Evolutionary conservation across 2,113 vertebrate genomes (phyloP), one percentile per base, ranked within the genome.

Genomic region (Periophthalmodon schlosseri): DNA sequence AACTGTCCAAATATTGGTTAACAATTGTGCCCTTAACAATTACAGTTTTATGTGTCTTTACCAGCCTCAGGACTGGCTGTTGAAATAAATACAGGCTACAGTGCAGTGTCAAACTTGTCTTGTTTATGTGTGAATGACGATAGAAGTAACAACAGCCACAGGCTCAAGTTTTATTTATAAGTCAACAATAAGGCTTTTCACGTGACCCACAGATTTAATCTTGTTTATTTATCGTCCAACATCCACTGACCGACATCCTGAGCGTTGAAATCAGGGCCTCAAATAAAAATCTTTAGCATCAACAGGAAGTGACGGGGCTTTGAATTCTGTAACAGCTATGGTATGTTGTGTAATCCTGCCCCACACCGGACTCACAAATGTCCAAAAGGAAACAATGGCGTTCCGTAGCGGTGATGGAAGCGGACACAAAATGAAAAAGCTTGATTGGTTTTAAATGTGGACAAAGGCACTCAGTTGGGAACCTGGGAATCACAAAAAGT

Each of bases 291-390:
- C 56, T 5, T 1, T 68, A 88, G 69, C 79, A 82, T 83, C 83
- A 84, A 85, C 86, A 86, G 88, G 87, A 91, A 86, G 80, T 64
- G 80, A 74, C 78, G 56, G 81, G 73, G 82, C 83, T 77, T 50
- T 23, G 39, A 79, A 81, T 82, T 79, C 23, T 75, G 78, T 90
- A 82, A 85, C 73, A 77, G 72, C 72, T 64, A 1, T 73, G 86
- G 84, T 79, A 86, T 84, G 84, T 80, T 71, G 66, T 73, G 70
- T 82, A 86, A 87, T 88, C 86, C 86, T 78, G 69, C 79, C 83
- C 74, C 88, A 79, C 1, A 63, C 82, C 75, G 16, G 71, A 74
- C 75, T 83, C 77, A 74, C 68, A 80, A 54, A 28, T 5, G 83
- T 86, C 72, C 70, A 18, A 64, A 60, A 81, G 82, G 74, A 87